phyloP scores from a whole-genome alignment of 2,113 vertebrate species.

The human (Homo sapiens) region DNA sequence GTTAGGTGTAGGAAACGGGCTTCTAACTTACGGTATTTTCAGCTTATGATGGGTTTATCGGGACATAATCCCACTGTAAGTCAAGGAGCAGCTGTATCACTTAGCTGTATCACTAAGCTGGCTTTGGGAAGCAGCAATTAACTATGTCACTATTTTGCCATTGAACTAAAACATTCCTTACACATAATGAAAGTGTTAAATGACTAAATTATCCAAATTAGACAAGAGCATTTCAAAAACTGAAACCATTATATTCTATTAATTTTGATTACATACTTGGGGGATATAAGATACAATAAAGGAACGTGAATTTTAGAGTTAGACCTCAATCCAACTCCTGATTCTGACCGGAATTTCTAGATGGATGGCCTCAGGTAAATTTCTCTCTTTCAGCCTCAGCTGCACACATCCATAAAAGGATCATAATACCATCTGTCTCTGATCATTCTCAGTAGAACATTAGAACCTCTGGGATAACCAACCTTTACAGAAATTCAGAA shows the following conservation, averaged over 20 bases:
- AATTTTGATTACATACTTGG: neutral
- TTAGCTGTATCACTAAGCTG: neutral
- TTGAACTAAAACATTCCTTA: slow-evolving; percentile 59
- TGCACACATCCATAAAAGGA: neutral
- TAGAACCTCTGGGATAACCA: neutral
- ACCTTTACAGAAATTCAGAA: slow-evolving; percentile 15
- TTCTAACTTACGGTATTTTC: neutral
- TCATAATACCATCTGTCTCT: neutral
- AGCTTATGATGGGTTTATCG: neutral
- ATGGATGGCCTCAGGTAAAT: neutral
- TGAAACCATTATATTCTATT: neutral
- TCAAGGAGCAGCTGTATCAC: neutral
- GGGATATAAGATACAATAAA: neutral
- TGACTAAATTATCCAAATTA: neutral
- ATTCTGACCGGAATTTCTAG: neutral
- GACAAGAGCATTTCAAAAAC: neutral
- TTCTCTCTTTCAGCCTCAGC: neutral
- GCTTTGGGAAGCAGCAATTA: neutral
- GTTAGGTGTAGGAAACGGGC: neutral
- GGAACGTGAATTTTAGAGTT: neutral
- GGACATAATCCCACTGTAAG: neutral
- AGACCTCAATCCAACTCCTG: neutral
- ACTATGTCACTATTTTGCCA: slow-evolving; percentile 30
- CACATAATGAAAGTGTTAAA: slow-evolving; percentile 53
- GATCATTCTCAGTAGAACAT: neutral